Evolutionary conservation across 2,797 vertebrate genomes (phyloP).

Genomic region (Gallinago nigripennis): DNA sequence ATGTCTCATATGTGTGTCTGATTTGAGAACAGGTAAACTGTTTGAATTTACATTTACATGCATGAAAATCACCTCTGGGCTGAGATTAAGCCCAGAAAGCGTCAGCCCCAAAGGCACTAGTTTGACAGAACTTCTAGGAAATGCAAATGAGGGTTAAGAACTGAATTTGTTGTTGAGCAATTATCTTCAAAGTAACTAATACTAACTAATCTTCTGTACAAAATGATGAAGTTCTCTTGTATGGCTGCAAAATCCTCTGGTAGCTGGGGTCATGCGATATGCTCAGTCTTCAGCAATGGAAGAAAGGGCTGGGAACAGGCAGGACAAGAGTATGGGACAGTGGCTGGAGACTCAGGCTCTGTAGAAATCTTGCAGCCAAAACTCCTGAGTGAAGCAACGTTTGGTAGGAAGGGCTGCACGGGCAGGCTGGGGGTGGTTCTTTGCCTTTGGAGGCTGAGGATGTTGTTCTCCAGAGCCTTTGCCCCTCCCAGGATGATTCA

Average conservation of each 20-base stretch:
- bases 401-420: background rate
- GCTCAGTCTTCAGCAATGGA: background rate
- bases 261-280: background rate
- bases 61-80: slow-evolving; percentile 2
- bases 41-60: slow-evolving; percentile 20
- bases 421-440: background rate
- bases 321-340: background rate
- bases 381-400: background rate
- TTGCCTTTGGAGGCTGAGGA: background rate
- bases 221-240: background rate
- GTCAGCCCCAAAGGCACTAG: background rate
- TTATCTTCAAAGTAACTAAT: slow-evolving; percentile 56
- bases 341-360: background rate
- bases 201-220: background rate
- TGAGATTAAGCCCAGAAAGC: slow-evolving; percentile 29
- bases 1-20: background rate
- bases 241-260: background rate
- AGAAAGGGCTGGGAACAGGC: background rate
- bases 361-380: background rate
- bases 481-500: background rate
- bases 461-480: background rate
- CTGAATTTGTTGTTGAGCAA: slow-evolving; percentile 37
- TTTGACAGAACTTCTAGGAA: slow-evolving; percentile 61
- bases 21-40: slow-evolving; percentile 3
- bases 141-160: slow-evolving; percentile 43